Evolutionary conservation across 1,140 invertebrate genomes (phyloP), one percentile per base, ranked within the genome.

Genomic region (Asobara japonica): DNA sequence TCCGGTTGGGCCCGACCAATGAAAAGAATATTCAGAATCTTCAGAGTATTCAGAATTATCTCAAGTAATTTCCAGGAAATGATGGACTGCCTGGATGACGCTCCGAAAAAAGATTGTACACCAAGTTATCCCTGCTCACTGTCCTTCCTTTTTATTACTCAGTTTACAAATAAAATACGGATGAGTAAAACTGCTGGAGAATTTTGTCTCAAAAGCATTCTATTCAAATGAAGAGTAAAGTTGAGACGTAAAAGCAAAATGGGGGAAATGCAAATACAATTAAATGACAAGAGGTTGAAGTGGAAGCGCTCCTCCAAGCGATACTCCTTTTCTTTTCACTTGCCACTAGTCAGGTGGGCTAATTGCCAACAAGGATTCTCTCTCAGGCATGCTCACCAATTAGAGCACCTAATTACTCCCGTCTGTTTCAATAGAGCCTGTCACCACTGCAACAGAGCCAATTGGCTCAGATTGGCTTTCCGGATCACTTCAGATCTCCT

Each of bases 301-400:
- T 45, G 41, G n/a, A 45, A 16, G 7, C n/a, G 5, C 41, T 45
- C 8, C 36, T 45, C n/a, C 13, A 45, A 45, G 41, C 41, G 41
- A 45, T 45, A 45, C 41, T 45, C 41, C 41, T 45, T 62, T 30
- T 30, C 27, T 31, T 62, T 61, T 61, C 27, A 29, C 25, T 45
- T 60, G 18, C 31, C n/a, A 13, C 27, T 13, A 30, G n/a, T 31
- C 25, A 62, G 60, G 60, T 30, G 18, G 13, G n/a, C 27, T 62
- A 62, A 62, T 62, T 62, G 60, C 29, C 60, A 62, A 31, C 25
- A 62, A 62, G 5, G 29, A 62, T 62, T 62, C 16, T 30, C 1
- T 6, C 22, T 27, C n/a, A 31, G 60, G 7, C 27, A 62, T 62
- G 13, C 11, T 62, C 25, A 18, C 60, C 60, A 62, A 62, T 62